phyloP scores from a whole-genome alignment of 2,888 invertebrate genomes.

The Conus canariensis region DNA sequence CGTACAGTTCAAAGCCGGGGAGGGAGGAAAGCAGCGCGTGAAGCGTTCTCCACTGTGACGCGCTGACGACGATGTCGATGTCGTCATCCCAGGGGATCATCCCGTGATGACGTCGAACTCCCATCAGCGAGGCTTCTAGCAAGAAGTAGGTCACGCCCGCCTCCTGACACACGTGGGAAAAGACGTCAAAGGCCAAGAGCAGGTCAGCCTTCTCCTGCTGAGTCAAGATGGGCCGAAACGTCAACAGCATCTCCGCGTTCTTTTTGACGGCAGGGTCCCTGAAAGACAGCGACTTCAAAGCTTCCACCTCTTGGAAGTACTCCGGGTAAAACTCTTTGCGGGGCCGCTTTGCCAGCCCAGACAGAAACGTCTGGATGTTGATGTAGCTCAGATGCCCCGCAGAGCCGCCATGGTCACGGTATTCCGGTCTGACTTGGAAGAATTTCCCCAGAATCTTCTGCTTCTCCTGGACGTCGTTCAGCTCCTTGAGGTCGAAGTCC shows the following conservation, averaged over 20 bases:
- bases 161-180: constrained; percentile 33
- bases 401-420: too few species aligned
- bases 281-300: too few species aligned
- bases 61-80: constrained; percentile 59
- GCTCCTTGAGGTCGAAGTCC: constrained; percentile 39
- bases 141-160: constrained; percentile 46
- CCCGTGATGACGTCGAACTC: constrained; percentile 57
- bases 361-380: neutral
- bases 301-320: constrained; percentile 2
- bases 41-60: constrained; percentile 51
- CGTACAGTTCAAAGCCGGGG: constrained; percentile 53
- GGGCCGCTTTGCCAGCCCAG: neutral
- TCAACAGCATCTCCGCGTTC: neutral
- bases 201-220: constrained; percentile 38
- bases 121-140: constrained; percentile 49
- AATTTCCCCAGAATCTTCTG: neutral
- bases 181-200: constrained; percentile 41
- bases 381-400: neutral
- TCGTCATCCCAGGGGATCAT: constrained; percentile 68
- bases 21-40: constrained; percentile 50
- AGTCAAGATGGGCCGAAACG: constrained; percentile 44
- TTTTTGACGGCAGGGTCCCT: neutral
- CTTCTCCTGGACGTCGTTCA: neutral
- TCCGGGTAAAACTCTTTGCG: neutral
- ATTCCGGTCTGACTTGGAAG: neutral